Evolutionary conservation across 2,888 invertebrate species (phyloP).

Genomic region (Melikaiella ostensackeni): DNA sequence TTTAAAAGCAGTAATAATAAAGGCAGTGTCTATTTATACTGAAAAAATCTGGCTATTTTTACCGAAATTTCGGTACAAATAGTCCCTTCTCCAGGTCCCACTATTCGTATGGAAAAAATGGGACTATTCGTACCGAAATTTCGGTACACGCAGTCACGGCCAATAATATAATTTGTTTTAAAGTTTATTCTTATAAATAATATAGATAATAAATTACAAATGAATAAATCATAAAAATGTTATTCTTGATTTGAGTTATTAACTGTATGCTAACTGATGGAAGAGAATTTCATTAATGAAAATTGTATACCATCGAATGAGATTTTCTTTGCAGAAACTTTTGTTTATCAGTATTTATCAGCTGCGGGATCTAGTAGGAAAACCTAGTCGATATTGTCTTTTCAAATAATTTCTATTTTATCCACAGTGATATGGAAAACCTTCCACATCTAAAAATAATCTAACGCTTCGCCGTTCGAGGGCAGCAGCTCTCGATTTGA

Average conservation of each 20-base stretch:
- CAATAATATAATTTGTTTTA: background rate
- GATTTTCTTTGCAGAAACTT: background rate
- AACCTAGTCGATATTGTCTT: constrained; percentile 1
- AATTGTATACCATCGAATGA: constrained; percentile 1
- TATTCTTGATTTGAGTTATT: too few species aligned
- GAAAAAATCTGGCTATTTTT: too few species aligned
- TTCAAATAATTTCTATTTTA: constrained; percentile 5
- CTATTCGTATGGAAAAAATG: too few species aligned
- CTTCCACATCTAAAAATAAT: background rate
- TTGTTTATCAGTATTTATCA: background rate
- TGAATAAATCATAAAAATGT: background rate
- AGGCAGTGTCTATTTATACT: too few species aligned
- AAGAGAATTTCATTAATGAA: background rate
- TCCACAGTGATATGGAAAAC: background rate
- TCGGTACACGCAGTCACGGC: too few species aligned
- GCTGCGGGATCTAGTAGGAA: background rate
- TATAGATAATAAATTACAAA: background rate
- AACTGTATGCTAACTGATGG: background rate
- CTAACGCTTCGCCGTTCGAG: background rate
- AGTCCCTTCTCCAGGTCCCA: too few species aligned
- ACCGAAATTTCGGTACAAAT: too few species aligned
- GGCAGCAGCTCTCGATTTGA: constrained; percentile 26
- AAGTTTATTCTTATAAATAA: background rate
- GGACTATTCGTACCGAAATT: too few species aligned
- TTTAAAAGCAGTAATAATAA: too few species aligned